These are phyloP conservation scores for Drosophila yakuba DNA, from an alignment of 1,140 invertebrate genomes.

Conservation along the genomic window DNA sequence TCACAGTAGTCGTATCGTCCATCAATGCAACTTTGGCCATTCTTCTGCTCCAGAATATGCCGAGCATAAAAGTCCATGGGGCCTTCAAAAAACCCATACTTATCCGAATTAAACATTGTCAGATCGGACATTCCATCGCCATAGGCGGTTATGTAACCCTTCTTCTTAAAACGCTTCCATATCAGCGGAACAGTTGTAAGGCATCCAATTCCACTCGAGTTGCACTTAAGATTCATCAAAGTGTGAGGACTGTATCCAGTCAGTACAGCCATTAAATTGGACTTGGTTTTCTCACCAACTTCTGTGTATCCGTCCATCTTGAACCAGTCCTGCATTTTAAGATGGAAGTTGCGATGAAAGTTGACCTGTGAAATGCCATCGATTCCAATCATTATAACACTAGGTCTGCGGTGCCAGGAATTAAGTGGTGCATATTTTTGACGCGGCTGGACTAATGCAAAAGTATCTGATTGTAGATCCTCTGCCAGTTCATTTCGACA, in stretches of 20 bases:
- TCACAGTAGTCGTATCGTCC: slow-evolving; percentile 85
- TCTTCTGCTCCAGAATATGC: slow-evolving; percentile 89
- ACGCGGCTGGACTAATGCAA: slow-evolving; percentile 9
- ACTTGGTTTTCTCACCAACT: slow-evolving; percentile 89
- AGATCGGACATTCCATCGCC: slow-evolving; percentile 91
- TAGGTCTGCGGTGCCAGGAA: slow-evolving; percentile 14
- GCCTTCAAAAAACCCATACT: slow-evolving; percentile 89
- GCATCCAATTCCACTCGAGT: slow-evolving; percentile 50
- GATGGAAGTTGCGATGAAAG: slow-evolving; percentile 89
- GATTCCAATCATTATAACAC: slow-evolving; percentile 90
- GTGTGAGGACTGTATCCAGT: slow-evolving; percentile 87
- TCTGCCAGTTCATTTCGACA: slow-evolving; percentile 4
- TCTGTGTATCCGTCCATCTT: slow-evolving; percentile 85
- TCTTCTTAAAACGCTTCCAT: slow-evolving; percentile 90
- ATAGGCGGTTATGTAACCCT: slow-evolving; percentile 91
- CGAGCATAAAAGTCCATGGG: slow-evolving; percentile 93
- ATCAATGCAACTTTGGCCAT: slow-evolving; percentile 83
- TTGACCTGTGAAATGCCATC: slow-evolving; percentile 92
- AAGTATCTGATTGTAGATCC: slow-evolving; percentile 3
- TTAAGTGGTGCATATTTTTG: background rate
- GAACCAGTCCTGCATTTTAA: slow-evolving; percentile 86
- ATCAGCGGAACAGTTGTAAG: slow-evolving; percentile 85
- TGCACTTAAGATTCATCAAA: slow-evolving; percentile 86
- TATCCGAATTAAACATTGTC: slow-evolving; percentile 91
- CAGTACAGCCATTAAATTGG: slow-evolving; percentile 91